Evolutionary conservation across 2,797 vertebrate genomes (phyloP), one percentile per base, ranked within the genome.

Genomic region (Pseudotriccus pelzelni): DNA sequence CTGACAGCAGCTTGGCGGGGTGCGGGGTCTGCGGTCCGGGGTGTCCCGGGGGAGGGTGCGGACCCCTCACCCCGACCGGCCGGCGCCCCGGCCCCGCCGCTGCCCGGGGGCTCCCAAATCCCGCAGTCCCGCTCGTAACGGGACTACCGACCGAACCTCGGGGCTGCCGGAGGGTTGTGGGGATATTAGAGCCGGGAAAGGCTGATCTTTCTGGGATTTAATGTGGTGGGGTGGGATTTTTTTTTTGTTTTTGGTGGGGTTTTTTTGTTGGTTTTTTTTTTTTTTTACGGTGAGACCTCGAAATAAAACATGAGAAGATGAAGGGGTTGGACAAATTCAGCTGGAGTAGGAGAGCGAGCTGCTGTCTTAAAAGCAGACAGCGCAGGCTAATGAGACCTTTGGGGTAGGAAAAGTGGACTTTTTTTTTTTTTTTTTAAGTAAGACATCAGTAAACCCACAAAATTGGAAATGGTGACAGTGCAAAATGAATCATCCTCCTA

Each of bases 361-460:
- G 88, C 93, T 96, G 94, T 95, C 96, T 92, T 79, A 87, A 86
- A 91, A 92, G 96, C 94, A 96, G 94, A 68, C 93, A 88, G 90
- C 18, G 89, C 67, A 97, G 92, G 95, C 79, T 58, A 93, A 91
- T 89, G 88, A 92, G 93, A 93, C 94, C 90, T 88, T 92, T 77
- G 79, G 96, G 93, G 92, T 96, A 93, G 86, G 76, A 70, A 64
- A 39, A 89, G 62, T 69, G 62, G 24, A 56, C 4, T 30, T 2
- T 6, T 17, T 60, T 67, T 37, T 2, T 15, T 59, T 41, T 79
- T 81, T 47, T 46, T 78, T 1, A 89, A 97, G 84, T 73, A 79
- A 97, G 94, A 91, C 94, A 95, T 97, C 97, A 97, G 80, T 85
- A 96, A 97, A 95, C 39, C 93, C 96, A 50, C 94, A 94, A 92